Percentiles rank a stretch among this genome's conserved stretches.
These are phyloP conservation scores for Peromyscus californicus DNA, from an alignment of 2,113 vertebrate species.

Conservation along the genomic window DNA sequence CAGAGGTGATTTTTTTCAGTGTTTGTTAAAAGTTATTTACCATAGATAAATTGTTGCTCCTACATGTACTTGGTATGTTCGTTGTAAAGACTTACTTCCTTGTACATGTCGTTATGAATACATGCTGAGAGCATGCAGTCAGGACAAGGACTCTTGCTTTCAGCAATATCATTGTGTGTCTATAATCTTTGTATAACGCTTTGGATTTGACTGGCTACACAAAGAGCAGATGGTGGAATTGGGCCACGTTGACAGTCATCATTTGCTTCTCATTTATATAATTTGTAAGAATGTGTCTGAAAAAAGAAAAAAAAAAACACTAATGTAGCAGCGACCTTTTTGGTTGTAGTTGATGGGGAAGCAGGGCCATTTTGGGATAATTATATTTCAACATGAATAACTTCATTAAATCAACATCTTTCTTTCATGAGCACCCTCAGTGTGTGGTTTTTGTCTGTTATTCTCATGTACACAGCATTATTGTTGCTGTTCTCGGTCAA, in stretches of 20 bases:
- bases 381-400: constrained; percentile 37
- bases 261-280: constrained; percentile 79
- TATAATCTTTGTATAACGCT: constrained; percentile 82
- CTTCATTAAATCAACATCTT: constrained; percentile 55
- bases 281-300: constrained; percentile 74
- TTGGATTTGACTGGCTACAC: constrained; percentile 79
- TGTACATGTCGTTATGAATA: not conserved
- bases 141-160: constrained; percentile 68
- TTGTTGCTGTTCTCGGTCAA: not conserved
- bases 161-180: constrained; percentile 31
- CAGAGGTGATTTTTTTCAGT: not conserved
- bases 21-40: not conserved
- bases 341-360: constrained; percentile 36
- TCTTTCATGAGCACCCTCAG: not conserved
- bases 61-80: not conserved
- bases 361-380: not conserved
- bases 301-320: not conserved
- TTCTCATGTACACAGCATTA: not conserved
- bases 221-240: constrained; percentile 82
- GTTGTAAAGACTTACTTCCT: not conserved
- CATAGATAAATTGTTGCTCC: not conserved
- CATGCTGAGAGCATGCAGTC: not conserved
- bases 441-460: not conserved
- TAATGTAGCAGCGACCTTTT: constrained; percentile 37
- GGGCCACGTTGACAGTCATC: constrained; percentile 78